Conservation (phyloP, 2,797 vertebrate genomes). For the Arremon brunneinucha region DNA sequence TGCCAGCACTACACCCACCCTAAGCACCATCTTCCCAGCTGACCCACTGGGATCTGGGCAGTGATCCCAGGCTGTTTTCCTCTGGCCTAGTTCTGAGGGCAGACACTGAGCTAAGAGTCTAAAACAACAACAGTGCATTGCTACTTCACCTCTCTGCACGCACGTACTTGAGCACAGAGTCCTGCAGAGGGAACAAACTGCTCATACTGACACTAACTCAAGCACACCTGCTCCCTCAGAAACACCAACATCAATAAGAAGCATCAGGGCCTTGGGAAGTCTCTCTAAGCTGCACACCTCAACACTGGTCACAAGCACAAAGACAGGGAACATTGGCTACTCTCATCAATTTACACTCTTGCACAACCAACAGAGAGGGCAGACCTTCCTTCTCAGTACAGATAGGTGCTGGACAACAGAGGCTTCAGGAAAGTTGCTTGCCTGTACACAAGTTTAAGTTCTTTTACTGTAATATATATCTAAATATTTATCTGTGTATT, state of each 20-base stretch:
- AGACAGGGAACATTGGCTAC: not conserved
- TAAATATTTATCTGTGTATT: slow-evolving; percentile 22
- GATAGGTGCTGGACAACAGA: not conserved
- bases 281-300: not conserved
- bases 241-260: not conserved
- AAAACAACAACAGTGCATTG: not conserved
- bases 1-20: not conserved
- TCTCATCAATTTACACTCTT: not conserved
- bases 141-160: not conserved
- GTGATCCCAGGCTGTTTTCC: not conserved
- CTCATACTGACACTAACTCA: not conserved
- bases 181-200: not conserved
- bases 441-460: slow-evolving; percentile 3
- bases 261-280: not conserved
- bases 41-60: not conserved
- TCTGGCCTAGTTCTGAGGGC: not conserved
- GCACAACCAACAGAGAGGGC: not conserved
- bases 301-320: not conserved
- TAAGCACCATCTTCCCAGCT: not conserved
- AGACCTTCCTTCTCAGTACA: not conserved
- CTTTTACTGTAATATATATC: slow-evolving; percentile 31
- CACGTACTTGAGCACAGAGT: not conserved
- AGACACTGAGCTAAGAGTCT: not conserved
- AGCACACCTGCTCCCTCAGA: not conserved
- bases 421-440: slow-evolving; percentile 23